Evolutionary conservation across 1,140 invertebrate species (phyloP), one percentile per base, ranked within the genome.

Genomic region (Streblospio benedicti): DNA sequence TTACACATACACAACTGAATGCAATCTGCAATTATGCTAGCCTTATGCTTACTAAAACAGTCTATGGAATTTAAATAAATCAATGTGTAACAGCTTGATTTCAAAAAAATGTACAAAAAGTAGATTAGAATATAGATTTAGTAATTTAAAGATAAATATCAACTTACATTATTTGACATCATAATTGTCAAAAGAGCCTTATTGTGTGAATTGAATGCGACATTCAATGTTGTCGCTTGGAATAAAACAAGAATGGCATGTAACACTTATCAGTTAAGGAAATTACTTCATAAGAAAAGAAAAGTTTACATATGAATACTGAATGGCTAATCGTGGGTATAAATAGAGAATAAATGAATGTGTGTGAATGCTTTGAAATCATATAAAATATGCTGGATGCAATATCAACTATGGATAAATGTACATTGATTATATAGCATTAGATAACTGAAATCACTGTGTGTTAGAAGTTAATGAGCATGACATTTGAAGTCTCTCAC

Each of bases 121-220:
- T n/a, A n/a, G n/a, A n/a, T n/a, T n/a, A n/a, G n/a, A n/a, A n/a
- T n/a, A n/a, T n/a, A n/a, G n/a, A n/a, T n/a, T n/a, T n/a, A n/a
- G n/a, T n/a, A n/a, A n/a, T n/a, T n/a, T n/a, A n/a, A n/a, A n/a
- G n/a, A n/a, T n/a, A n/a, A n/a, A n/a, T n/a, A n/a, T n/a, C n/a
- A n/a, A 86, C 87, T 89, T 83, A 93, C 90, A 83, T 99, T 99
- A 76, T 99, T 99, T 0, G 94, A 97, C 86, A 99, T 95, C 89
- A 99, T 96, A 50, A 99, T 97, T 4, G 94, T 97, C 3, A 99
- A 82, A 31, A 99, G 80, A 53, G 92, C 91, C 78, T 98, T 96
- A 74, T 97, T 98, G 70, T 92, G 96, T 0, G 96, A 97, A 77
- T 99, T 99, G 63, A 99, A 95, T 4, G 97, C 97, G 50, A 99